Percentiles rank a stretch among this genome's conserved stretches.
These are phyloP conservation scores for Liodrosophila aerea DNA, from an alignment of 2,888 invertebrate genomes.

Conservation along the genomic window DNA sequence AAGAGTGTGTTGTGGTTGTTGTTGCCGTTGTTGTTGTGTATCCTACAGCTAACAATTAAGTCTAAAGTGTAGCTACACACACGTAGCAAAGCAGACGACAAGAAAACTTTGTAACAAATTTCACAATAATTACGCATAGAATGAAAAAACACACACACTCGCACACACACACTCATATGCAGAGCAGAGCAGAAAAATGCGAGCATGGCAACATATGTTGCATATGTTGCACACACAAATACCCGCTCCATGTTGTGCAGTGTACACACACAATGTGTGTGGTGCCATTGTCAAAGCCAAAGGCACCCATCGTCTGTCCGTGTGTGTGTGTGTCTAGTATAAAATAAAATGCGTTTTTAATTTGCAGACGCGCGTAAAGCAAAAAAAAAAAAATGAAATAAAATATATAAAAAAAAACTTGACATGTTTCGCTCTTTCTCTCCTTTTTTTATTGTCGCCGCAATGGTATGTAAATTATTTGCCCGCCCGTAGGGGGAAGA, in stretches of 20 bases:
- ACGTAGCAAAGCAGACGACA: conserved; percentile 48
- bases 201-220: conserved; percentile 43
- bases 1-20: conserved; percentile 43
- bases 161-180: conserved; percentile 19
- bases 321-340: conserved; percentile 31
- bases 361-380: conserved; percentile 75
- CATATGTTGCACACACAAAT: background rate
- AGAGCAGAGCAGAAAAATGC: no score
- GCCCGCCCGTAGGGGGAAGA: conserved; percentile 35
- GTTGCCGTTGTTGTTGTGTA: conserved; percentile 60
- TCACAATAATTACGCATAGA: conserved; percentile 64
- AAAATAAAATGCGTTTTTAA: conserved; percentile 78
- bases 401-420: conserved; percentile 31
- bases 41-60: conserved; percentile 77
- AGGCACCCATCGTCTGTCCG: conserved; percentile 32
- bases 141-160: conserved; percentile 12
- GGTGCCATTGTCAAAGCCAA: conserved; percentile 65
- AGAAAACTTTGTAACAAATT: conserved; percentile 59
- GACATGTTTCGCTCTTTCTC: conserved; percentile 37
- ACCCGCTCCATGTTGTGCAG: conserved; percentile 27
- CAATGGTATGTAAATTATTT: conserved; percentile 57
- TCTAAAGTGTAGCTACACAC: conserved; percentile 69
- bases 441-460: conserved; percentile 61
- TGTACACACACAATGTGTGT: conserved; percentile 32
- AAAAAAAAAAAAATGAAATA: conserved; percentile 26